These are phyloP conservation scores for Chrysocyon brachyurus DNA, from an alignment of 2,797 vertebrate genomes.

Conservation along the genomic window DNA sequence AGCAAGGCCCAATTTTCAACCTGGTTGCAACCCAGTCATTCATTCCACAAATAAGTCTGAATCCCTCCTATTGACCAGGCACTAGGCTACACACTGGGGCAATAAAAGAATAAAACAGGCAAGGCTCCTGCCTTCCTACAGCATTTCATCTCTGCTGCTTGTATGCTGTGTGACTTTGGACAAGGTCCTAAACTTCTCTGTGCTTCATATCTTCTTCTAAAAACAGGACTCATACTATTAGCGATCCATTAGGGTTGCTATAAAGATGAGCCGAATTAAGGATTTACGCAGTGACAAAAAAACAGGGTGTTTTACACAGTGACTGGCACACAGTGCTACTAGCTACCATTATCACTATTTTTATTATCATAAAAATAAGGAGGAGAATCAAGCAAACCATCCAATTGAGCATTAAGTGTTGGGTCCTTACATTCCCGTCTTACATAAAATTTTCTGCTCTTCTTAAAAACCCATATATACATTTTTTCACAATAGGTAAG, in stretches of 20 bases:
- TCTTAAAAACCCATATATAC: not conserved
- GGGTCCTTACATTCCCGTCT: not conserved
- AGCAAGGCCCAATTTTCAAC: not conserved
- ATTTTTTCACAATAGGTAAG: not conserved
- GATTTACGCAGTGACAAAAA: not conserved
- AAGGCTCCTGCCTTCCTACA: not conserved
- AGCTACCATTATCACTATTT: no score
- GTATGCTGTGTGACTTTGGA: not conserved
- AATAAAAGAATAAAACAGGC: not conserved
- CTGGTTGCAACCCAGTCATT: not conserved
- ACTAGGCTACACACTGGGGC: not conserved
- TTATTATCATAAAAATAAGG: not conserved
- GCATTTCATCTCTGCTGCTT: not conserved
- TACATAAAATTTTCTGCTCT: not conserved
- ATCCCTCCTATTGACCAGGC: not conserved
- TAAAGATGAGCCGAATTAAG: not conserved
- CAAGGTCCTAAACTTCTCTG: not conserved
- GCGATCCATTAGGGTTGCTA: no score
- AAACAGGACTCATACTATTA: not conserved
- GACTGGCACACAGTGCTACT: not conserved
- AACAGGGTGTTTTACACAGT: not conserved
- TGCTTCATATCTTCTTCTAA: not conserved
- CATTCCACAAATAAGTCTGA: not conserved
- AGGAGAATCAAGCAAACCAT: not conserved
- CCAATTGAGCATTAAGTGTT: not conserved